Evolutionary conservation across 1,140 invertebrate genomes (phyloP), one percentile per base, ranked within the genome.

Genomic region (Popillia japonica): DNA sequence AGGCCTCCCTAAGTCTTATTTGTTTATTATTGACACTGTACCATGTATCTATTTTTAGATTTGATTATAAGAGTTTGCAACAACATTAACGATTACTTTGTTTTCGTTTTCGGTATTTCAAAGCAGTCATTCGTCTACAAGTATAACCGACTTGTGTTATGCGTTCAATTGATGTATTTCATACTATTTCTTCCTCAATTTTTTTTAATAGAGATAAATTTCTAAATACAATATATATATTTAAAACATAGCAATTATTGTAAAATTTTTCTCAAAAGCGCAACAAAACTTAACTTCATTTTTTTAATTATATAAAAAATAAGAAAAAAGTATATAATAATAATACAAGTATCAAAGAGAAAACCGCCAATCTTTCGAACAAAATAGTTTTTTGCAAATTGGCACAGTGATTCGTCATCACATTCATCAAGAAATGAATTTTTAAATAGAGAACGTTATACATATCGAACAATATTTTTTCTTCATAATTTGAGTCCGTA

Each of bases 1-100:
- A 85, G 83, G 84, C 83, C 83, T 82, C 83, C 83, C 80, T 82
- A 83, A 85, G 84, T 85, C 84, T 85, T 84, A 83, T 82, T 34
- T 78, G 80, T 84, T 83, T 79, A 78, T 76, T 75, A 81, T 81
- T 80, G 76, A 81, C 76, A 81, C 77, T 79, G 76, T 74, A 76
- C 79, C 75, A 78, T 68, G 61, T 68, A 68, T 10, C 20, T 68
- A 55, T 68, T 68, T 22, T 68, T 68, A 68, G 61, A 14, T 80
- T 76, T 80, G 77, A 77, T 74, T 55, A 77, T 64, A 76, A 9
- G 27, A 74, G 27, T 59, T 78, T 76, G 55, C 40, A 44, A 72
- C 48, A 68, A 64, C 42, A 40, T 61, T 20, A 44, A 14, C 55
- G 42, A 77, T 22, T 34, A 34, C 2, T 34, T 34, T 34, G 27